Base-by-base conservation (phyloP, 1,140 invertebrate genomes). In the Drosophila littoralis region DNA sequence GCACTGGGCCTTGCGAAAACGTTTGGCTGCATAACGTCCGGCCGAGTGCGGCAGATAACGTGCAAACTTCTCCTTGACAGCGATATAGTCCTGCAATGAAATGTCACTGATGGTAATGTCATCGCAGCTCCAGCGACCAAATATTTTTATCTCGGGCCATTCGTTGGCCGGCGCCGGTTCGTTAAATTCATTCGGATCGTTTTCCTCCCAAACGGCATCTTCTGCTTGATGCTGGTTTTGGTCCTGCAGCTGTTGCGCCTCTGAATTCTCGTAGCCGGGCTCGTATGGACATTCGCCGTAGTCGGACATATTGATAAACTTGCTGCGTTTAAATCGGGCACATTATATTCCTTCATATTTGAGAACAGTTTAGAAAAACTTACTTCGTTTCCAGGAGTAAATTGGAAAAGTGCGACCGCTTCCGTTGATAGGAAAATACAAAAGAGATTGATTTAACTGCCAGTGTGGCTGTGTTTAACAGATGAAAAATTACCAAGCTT, bases 1-100 rank as follows among this genome's bases (percentile, higher is more conserved):
- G 92, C 98, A 99, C 91, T 99, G 98, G 55, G 98, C 98, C 93
- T 99, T 99, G 35, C 98, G 95, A 94, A 99, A 99, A 76, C 98
- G 94, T 92, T 99, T 99, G 51, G 97, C 97, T 8, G 98, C 98
- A 94, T 98, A 99, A 57, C 99, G 94, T 65, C 98, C 98, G 80
- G 98, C 97, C 12, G 98, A 99, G 93, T 99, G 99, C 33, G 99
- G 99, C 75, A 99, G 94, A 93, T 98, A 99, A 92, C 98, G 99
- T 12, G 98, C 98, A 93, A 98, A 97, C 92, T 99, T 99, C 90
- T 99, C 98, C 93, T 98, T 98, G 0, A 98, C 98, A 9, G 98
- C 97, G 92, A 99, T 99, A 92, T 99, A 99, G 95, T 99, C 98
- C 95, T 97, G 92, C 51, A 94, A 94, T 15, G 97, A 98, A 96